A percentile compares a stretch with the other conserved stretches of the same genome.
These are phyloP conservation scores for Calameuta filiformis DNA, from an alignment of 2,888 invertebrate genomes.

Conservation along the genomic window DNA sequence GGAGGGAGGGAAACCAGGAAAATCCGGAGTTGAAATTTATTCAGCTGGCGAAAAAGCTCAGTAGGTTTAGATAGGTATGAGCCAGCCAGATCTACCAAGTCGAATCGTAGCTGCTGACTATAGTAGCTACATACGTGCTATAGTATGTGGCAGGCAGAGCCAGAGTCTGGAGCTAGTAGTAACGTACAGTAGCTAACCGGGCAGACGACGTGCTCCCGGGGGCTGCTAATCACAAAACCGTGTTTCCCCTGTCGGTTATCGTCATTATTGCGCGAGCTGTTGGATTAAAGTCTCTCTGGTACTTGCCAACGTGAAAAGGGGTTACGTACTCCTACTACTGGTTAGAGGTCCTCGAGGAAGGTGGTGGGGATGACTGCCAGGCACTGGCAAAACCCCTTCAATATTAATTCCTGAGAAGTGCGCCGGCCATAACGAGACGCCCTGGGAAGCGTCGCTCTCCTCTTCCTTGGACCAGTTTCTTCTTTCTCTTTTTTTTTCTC, in stretches of 20 bases:
- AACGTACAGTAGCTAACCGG: not conserved
- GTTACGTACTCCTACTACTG: not conserved
- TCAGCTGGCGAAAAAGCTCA: not conserved
- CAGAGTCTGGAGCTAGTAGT: not conserved
- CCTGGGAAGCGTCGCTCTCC: not conserved
- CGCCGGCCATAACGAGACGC: not conserved
- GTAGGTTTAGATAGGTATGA: not conserved
- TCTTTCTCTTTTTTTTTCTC: not conserved
- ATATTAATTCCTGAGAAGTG: not conserved
- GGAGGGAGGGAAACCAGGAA: not conserved
- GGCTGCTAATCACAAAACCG: conserved; percentile 1
- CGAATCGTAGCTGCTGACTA: not conserved
- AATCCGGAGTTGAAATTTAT: not conserved
- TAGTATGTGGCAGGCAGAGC: not conserved
- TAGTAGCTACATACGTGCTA: not conserved
- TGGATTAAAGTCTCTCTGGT: not conserved
- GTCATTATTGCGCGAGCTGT: not conserved
- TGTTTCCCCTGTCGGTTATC: not conserved
- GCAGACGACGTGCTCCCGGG: not conserved
- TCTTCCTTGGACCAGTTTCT: not conserved
- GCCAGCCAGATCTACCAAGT: not conserved
- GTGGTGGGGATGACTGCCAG: not conserved
- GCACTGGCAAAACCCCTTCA: not conserved
- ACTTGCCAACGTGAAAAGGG: not conserved
- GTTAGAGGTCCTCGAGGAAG: not conserved